Evolutionary conservation across 2,113 vertebrate species (phyloP), one percentile per base, ranked within the genome.

Genomic region (Athene noctua): DNA sequence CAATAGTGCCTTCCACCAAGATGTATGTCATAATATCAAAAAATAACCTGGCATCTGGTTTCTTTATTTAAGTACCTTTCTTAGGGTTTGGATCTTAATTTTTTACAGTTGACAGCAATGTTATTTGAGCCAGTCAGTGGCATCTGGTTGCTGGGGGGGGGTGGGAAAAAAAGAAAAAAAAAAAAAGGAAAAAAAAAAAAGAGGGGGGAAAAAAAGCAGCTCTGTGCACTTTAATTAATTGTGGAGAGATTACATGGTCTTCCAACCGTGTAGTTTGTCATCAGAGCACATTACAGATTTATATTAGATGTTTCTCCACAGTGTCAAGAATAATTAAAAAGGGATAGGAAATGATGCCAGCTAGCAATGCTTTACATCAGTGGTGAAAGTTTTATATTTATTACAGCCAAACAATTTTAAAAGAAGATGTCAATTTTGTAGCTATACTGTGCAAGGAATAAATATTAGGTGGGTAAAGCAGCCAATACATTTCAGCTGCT

Each of bases 221-320:
- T 98, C 98, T 97, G 98, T 98, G 98, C 98, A 98, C 98, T 99
- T 99, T 99, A 99, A 99, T 99, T 99, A 99, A 99, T 99, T 99
- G 99, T 98, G 98, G 98, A 98, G 98, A 99, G 99, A 99, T 99
- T 99, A 99, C 99, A 99, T 99, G 99, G 99, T 99, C 99, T 99
- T 99, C 99, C 99, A 99, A 99, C 98, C 99, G 98, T 99, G 99
- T 99, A 99, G 99, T 99, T 99, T 99, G 99, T 99, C 99, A 99
- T 99, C 99, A 99, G 99, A 98, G 98, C 98, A 98, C 99, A 99
- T 99, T 99, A 99, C 99, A 99, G 99, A 99, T 99, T 99, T 99
- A 99, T 99, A 99, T 99, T 99, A 99, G 99, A 99, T 99, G 99
- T 99, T 99, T 99, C 99, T 99, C 99, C 99, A 99, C 99, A 99